Conservation (phyloP, 2,797 vertebrate genomes). For the Alca torda region DNA sequence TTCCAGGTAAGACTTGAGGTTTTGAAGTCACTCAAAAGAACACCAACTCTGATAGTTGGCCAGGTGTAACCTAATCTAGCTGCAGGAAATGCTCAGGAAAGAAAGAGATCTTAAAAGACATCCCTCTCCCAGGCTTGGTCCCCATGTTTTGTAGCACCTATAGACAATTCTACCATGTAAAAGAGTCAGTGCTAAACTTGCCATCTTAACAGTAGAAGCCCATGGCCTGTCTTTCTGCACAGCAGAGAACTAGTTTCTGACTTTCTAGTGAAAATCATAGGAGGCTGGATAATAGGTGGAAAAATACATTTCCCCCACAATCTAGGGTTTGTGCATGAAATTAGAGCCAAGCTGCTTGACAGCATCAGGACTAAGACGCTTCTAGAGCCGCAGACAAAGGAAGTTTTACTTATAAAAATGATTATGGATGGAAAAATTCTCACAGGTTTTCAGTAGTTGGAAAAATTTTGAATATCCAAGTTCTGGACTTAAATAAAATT, state of each 20-base stretch:
- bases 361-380: neutral
- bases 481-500: neutral
- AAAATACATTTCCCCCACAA: neutral
- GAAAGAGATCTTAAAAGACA: neutral
- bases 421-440: neutral
- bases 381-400: neutral
- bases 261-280: neutral
- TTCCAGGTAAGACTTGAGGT: neutral
- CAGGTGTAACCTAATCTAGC: neutral
- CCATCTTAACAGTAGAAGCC: neutral
- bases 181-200: neutral
- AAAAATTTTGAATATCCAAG: neutral
- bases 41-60: fast-evolving
- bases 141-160: neutral
- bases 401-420: neutral
- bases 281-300: neutral
- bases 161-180: fast-evolving
- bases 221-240: neutral
- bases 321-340: neutral
- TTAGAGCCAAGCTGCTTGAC: neutral
- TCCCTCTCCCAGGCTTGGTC: neutral
- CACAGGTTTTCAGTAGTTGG: neutral
- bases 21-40: neutral
- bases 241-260: neutral
- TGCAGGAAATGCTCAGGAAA: neutral